Percentiles rank a stretch among this genome's conserved stretches.
These are phyloP conservation scores for Dendropsophus ebraccatus DNA, from an alignment of 2,113 vertebrate genomes.

Conservation along the genomic window DNA sequence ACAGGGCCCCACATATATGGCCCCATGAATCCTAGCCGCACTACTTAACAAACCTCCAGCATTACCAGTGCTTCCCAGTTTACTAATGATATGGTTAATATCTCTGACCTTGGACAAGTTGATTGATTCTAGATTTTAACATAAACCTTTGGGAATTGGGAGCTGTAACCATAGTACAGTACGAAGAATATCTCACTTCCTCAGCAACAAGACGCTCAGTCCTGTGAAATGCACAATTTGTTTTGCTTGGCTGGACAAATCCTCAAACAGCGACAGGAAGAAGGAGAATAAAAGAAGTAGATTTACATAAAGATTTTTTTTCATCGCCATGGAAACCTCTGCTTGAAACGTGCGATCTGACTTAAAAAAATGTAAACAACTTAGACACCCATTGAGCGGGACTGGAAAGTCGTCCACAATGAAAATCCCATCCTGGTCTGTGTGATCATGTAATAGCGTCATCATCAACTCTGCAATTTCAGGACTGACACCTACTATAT, in stretches of 20 bases:
- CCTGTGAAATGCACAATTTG: constrained; percentile 6
- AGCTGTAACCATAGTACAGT: neutral
- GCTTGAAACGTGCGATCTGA: neutral
- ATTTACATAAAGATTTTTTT: constrained; percentile 16
- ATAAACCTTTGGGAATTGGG: neutral
- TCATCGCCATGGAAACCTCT: constrained; percentile 33
- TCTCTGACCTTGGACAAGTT: neutral
- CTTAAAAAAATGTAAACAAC: constrained; percentile 41
- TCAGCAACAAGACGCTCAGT: neutral
- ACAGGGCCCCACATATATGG: too few relatives aligned
- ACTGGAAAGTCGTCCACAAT: neutral
- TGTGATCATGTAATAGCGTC: neutral
- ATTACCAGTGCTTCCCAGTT: neutral
- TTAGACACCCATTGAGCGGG: neutral
- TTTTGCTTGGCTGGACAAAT: constrained; percentile 33
- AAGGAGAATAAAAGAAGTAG: neutral
- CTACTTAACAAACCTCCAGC: too few relatives aligned
- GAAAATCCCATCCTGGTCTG: neutral
- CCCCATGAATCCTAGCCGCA: too few relatives aligned
- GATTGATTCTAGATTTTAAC: neutral
- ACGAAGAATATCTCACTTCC: constrained; percentile 5
- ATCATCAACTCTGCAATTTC: too few relatives aligned
- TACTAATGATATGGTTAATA: neutral
- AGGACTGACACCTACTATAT: too few relatives aligned
- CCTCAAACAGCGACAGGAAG: constrained; percentile 7